Percentiles rank a stretch among this genome's conserved stretches.
phyloP scores from a whole-genome alignment of 2,113 vertebrate species.

The Phrynocephalus versicolor region DNA sequence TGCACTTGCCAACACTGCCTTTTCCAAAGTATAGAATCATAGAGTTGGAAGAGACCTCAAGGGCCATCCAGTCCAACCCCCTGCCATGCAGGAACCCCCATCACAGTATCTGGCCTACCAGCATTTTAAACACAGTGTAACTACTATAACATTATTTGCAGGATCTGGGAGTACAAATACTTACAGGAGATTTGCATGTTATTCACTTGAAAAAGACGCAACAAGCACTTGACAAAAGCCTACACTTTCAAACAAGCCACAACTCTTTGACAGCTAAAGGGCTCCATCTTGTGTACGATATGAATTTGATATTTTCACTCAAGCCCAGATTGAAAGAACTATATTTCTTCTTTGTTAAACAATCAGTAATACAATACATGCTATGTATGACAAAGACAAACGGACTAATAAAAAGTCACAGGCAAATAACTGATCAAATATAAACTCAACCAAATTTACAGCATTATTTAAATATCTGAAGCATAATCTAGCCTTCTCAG shows the following conservation, averaged over 20 bases:
- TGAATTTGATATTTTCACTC: not conserved
- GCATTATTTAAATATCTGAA: not conserved
- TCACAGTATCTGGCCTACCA: not conserved
- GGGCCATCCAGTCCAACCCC: too few relatives aligned
- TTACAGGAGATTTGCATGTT: not conserved
- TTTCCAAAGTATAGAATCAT: too few relatives aligned
- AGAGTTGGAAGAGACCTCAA: too few relatives aligned
- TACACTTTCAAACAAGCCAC: accelerated
- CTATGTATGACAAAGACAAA: not conserved
- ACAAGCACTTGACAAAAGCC: not conserved
- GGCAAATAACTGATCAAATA: not conserved
- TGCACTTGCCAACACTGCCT: not conserved
- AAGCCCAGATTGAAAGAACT: not conserved
- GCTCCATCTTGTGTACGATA: constrained; percentile 67
- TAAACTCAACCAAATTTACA: not conserved
- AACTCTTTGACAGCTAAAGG: not conserved
- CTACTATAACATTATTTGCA: not conserved
- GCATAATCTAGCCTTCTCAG: not conserved
- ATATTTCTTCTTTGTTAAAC: not conserved
- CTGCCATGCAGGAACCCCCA: too few relatives aligned
- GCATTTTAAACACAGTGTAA: not conserved
- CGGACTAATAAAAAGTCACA: not conserved
- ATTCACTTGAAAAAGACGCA: not conserved
- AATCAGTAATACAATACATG: not conserved
- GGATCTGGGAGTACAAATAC: not conserved